phyloP scores from a whole-genome alignment of 53 echinoderm and acorn worm genomes.

The Echinarachnius parma region DNA sequence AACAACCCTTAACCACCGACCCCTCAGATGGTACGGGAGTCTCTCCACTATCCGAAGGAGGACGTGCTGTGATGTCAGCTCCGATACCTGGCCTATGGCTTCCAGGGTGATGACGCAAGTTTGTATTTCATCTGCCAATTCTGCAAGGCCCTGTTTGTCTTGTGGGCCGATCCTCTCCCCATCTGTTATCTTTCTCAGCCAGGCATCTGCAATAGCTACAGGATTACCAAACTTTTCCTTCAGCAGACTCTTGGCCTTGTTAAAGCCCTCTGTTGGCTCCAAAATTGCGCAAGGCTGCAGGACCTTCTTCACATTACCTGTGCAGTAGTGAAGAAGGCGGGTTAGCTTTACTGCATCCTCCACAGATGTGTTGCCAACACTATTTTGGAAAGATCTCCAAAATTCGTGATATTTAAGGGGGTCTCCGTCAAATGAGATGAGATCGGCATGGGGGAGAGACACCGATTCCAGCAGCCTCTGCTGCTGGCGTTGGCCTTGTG shows the following conservation, averaged over 20 bases:
- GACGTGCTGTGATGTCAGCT: conserved; percentile 35
- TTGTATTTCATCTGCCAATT: conserved; percentile 42
- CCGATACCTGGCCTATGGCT: conserved; percentile 24
- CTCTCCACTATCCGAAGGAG: conserved; percentile 31
- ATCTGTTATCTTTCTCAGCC: conserved; percentile 54
- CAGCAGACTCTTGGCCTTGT: conserved; percentile 37
- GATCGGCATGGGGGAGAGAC: conserved; percentile 34
- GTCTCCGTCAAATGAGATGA: conserved; percentile 48
- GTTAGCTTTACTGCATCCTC: conserved; percentile 49
- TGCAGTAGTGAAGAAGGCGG: conserved; percentile 55
- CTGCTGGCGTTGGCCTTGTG: conserved; percentile 33
- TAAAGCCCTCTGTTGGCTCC: conserved; percentile 44
- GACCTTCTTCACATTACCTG: conserved; percentile 39
- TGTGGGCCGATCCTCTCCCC: conserved; percentile 13
- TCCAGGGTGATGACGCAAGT: conserved; percentile 30
- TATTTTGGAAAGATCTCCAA: conserved; percentile 54
- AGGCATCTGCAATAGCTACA: conserved; percentile 47
- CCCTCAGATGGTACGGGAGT: conserved; percentile 27
- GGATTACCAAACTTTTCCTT: conserved; percentile 50
- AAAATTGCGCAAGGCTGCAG: conserved; percentile 52
- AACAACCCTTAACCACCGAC: conserved; percentile 37
- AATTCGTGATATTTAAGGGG: conserved; percentile 55
- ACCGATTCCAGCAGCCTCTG: conserved; percentile 44
- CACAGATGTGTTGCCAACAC: conserved; percentile 42
- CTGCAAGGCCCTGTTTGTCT: conserved; percentile 29